Base-by-base conservation (phyloP, 64 coral and sea anemone genomes). In the Platygyra sinensis region DNA sequence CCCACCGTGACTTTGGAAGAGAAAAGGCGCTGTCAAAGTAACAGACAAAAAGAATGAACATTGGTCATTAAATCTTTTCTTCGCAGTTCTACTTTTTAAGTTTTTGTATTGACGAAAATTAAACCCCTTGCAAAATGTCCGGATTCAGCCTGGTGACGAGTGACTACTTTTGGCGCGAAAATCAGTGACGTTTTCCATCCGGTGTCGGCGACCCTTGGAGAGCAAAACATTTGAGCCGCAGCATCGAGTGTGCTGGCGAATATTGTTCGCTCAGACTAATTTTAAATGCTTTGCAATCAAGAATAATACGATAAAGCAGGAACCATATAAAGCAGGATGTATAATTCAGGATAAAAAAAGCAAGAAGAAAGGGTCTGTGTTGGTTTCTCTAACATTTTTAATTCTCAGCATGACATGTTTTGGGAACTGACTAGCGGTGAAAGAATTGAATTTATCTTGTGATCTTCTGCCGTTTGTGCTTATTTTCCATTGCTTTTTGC, bases 1-100 rank as follows among this genome's bases (percentile, higher is more conserved):
- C 25, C 97, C 97, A 38, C 95, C 95, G 84, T 97, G 95, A 39
- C 90, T 87, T 33, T 93, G 95, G 30, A 97, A 97, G 67, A 94
- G 95, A 74, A 97, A 97, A 30, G 87, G 89, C 22, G 93, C 86
- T 93, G 92, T 83, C 75, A 67, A 76, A 75, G 6, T 3, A 69
- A 69, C n/a, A n/a, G 10, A 8, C 24, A 65, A 25, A 69, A 2
- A 25, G 9, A 25, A 25, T 10, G 0, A 28, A 11, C 5, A 69
- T 69, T 11, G 29, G 65, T 24, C 11, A 11, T 25, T 67, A 5
- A 25, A n/a, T 69, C 22, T 24, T 8, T 46, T 46, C 42, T 46
- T 5, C 5, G 42, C 42, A 46, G 42, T 46, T 46, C 7, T 46
- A 46, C n/a, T 46, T 46, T 36, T 7, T 7, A 46, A 6, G 42